Evolutionary conservation across 53 echinoderm and acorn worm genomes (phyloP).

Genomic region (Holothuria scabra): DNA sequence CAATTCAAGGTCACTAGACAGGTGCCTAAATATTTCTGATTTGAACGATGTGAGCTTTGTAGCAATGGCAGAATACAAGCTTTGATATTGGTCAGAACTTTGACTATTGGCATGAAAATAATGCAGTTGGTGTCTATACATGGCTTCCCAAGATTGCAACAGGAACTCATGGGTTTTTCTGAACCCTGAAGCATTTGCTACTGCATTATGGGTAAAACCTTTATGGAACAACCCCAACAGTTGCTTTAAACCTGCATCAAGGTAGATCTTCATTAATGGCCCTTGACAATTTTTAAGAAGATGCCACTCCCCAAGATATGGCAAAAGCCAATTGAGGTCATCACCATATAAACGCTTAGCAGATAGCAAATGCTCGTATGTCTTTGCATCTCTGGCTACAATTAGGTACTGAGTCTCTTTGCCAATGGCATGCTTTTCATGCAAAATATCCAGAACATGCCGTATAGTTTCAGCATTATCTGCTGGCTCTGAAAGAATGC

Average conservation of each 20-base stretch:
- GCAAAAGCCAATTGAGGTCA: slow-evolving; percentile 36
- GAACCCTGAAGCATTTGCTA: slow-evolving; percentile 2
- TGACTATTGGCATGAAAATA: neutral
- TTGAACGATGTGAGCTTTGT: no score
- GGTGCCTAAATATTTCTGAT: no score
- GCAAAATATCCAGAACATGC: neutral
- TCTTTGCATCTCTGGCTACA: slow-evolving; percentile 45
- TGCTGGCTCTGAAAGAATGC: slow-evolving; percentile 5
- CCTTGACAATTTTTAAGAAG: slow-evolving; percentile 45
- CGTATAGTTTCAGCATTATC: slow-evolving; percentile 21
- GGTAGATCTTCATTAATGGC: slow-evolving; percentile 15
- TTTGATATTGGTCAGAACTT: neutral
- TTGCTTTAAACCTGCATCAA: neutral
- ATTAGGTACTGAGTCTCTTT: no score
- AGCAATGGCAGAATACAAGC: neutral
- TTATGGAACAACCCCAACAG: neutral
- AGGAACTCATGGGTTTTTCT: no score
- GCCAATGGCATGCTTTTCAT: slow-evolving; percentile 18
- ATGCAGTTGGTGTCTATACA: no score
- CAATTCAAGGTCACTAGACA: no score
- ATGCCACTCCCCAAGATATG: slow-evolving; percentile 52
- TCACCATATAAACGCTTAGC: slow-evolving; percentile 18
- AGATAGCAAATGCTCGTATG: slow-evolving; percentile 12
- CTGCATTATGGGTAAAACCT: neutral
- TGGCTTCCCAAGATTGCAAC: slow-evolving; percentile 36